Conservation (phyloP, 2,113 vertebrate genomes). For the Pycnonotus jocosus region DNA sequence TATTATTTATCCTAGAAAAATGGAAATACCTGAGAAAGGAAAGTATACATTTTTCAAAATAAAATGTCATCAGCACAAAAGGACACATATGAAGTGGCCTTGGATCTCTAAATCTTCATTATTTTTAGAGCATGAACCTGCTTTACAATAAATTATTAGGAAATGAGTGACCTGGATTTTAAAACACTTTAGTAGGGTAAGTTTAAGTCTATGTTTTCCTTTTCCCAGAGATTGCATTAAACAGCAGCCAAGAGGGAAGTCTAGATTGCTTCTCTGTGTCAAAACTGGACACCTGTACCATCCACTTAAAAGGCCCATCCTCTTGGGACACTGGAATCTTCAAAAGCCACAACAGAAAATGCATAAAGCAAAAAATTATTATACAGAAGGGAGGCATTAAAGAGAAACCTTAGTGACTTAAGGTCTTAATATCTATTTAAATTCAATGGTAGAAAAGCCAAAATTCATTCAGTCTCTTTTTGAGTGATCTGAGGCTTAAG, state of each 20-base stretch:
- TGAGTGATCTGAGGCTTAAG: not conserved
- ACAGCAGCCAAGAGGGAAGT: not conserved
- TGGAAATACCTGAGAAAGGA: not conserved
- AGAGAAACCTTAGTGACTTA: not conserved
- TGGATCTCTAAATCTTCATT: not conserved
- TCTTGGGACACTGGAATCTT: not conserved
- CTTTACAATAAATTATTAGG: not conserved
- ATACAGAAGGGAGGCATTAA: not conserved
- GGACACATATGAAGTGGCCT: not conserved
- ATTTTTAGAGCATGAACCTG: not conserved
- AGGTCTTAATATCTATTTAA: not conserved
- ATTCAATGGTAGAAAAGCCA: not conserved
- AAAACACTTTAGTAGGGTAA: not conserved
- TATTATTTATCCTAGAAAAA: not conserved
- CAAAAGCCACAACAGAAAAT: not conserved
- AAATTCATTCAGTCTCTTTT: not conserved
- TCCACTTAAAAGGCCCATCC: not conserved
- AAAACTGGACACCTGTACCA: not conserved
- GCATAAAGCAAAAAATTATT: not conserved
- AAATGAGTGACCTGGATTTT: not conserved
- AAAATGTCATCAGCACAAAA: not conserved
- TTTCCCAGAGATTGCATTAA: not conserved
- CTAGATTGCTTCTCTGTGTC: not conserved
- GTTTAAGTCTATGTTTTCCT: not conserved
- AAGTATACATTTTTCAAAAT: not conserved